Conservation (phyloP, 2,888 invertebrate species). For the Aleiodes leptofemur region DNA sequence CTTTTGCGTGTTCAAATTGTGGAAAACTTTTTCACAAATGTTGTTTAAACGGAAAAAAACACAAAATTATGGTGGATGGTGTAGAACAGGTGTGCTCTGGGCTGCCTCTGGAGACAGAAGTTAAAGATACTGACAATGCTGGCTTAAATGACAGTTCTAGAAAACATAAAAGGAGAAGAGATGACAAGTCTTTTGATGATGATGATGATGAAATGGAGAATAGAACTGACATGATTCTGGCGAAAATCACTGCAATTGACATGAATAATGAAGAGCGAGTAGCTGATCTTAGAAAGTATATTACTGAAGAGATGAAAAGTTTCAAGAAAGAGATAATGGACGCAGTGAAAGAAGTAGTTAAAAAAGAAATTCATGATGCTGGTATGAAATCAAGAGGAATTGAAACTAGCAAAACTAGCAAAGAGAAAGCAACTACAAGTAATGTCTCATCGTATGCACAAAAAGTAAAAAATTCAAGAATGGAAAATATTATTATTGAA, state of each 20-base stretch:
- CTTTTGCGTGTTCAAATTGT: background rate
- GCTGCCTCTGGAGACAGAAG: too few species aligned
- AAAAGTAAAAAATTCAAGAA: conserved; percentile 7
- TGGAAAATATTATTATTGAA: conserved; percentile 27
- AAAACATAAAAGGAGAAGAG: background rate
- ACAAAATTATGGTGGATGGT: background rate
- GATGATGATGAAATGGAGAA: background rate
- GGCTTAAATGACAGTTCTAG: background rate
- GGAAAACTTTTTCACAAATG: background rate
- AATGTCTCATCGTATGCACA: background rate
- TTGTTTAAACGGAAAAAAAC: background rate
- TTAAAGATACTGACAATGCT: background rate
- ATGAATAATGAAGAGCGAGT: background rate
- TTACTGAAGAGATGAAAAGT: background rate
- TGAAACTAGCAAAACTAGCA: background rate
- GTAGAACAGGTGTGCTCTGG: background rate
- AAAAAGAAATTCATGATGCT: background rate
- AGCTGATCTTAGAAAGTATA: background rate
- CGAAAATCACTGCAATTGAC: background rate
- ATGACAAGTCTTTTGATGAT: background rate
- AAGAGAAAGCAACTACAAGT: background rate
- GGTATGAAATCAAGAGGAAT: background rate
- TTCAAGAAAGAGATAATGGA: background rate
- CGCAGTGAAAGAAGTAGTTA: background rate
- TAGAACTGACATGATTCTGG: background rate